These are phyloP conservation scores for Mythimna impura DNA, from an alignment of 2,888 invertebrate species.

Conservation along the genomic window DNA sequence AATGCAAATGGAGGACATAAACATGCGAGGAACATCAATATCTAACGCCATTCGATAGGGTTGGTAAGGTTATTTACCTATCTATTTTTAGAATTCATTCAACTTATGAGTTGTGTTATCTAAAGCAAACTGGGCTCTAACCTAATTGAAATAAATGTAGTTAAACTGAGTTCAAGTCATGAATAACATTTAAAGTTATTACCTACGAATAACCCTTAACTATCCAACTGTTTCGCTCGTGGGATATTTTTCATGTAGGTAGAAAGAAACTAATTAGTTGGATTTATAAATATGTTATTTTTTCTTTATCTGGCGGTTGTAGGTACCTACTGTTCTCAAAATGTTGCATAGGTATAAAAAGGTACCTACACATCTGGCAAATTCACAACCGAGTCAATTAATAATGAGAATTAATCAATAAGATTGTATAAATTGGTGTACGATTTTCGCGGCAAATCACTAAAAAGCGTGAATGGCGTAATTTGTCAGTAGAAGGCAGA, in stretches of 20 bases:
- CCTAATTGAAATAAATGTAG: slow-evolving; percentile 62
- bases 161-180: slow-evolving; percentile 50
- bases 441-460: slow-evolving; percentile 12
- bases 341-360: not conserved
- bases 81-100: slow-evolving; percentile 65
- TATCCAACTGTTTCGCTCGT: slow-evolving; percentile 17
- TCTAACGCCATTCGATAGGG: slow-evolving; percentile 41
- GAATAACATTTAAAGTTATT: slow-evolving; percentile 48
- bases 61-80: slow-evolving; percentile 58
- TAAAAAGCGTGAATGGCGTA: slow-evolving; percentile 60
- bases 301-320: too few relatives aligned
- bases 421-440: not conserved
- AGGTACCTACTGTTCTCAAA: too few relatives aligned
- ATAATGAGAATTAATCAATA: slow-evolving; percentile 2
- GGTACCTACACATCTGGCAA: not conserved
- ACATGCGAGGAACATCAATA: slow-evolving; percentile 39
- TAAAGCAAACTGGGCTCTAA: slow-evolving; percentile 61
- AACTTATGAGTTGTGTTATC: slow-evolving; percentile 62
- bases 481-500: slow-evolving; percentile 71
- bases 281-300: not conserved
- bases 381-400: not conserved
- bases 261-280: not conserved
- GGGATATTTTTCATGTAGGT: not conserved
- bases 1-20: slow-evolving; percentile 43
- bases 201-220: slow-evolving; percentile 32